Base-by-base conservation (phyloP, 1,140 invertebrate species). In the Nymphalis io region DNA sequence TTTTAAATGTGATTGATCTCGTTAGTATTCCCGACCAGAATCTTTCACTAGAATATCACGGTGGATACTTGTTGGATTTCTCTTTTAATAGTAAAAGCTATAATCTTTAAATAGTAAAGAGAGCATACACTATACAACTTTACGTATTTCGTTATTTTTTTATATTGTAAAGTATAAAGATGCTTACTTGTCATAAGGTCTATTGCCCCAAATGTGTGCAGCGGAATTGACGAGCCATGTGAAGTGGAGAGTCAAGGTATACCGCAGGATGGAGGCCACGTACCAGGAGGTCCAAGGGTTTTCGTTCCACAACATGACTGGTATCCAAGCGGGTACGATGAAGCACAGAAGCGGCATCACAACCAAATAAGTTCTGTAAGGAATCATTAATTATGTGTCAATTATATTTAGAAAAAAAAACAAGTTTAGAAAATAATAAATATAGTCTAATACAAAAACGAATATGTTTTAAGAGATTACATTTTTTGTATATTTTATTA, bases 221-320 rank as follows among this genome's bases (percentile, higher is more conserved):
- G 94, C 95, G 67, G 95, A 96, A 91, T 98, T 98, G 4, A 98
- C 96, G 4, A 96, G 92, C 97, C 97, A 98, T 0, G 97, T 98
- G 42, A 94, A 90, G 85, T 98, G 95, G 11, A 98, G 92, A 1
- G 93, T 93, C 0, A 95, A 85, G 87, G 69, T 92, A 74, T 89
- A 93, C 61, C 84, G 78, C 69, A 86, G 83, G 57, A 93, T 83
- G 91, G 93, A 94, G 12, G 94, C 93, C 85, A 89, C 94, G 65
- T 92, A 92, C 89, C 95, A 94, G 8, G 93, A 93, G 92, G 87
- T 93, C 94, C 91, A 94, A 48, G 89, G 82, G 40, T 79, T 83
- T 88, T 99, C 98, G n/a, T 93, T 93, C 97, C 97, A 98, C 11
- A 93, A 92, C 65, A 93, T 94, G 2, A 95, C 93, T 0, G 93